Percentiles rank a stretch among this genome's conserved stretches.
Evolutionary conservation across 2,888 invertebrate genomes (phyloP).

Genomic region (Drosophila longiperda): DNA sequence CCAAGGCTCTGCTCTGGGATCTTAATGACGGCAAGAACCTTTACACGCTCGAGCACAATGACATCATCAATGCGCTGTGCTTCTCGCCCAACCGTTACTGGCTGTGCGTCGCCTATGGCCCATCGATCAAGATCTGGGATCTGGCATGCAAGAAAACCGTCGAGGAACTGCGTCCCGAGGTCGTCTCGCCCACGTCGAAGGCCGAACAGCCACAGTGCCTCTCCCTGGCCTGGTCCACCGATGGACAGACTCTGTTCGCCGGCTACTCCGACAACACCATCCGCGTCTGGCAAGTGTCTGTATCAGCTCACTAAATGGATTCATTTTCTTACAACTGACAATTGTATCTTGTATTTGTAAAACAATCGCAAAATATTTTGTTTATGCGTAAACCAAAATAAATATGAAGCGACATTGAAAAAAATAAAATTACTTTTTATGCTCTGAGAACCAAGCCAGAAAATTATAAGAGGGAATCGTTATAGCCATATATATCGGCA

Average conservation of each 20-base stretch:
- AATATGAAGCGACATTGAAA: conserved; percentile 47
- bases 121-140: conserved; percentile 99
- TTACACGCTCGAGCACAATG: conserved; percentile 99
- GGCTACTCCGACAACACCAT: conserved; percentile 99
- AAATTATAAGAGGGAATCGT: background rate
- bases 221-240: conserved; percentile 99
- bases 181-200: conserved; percentile 90
- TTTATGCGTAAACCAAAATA: conserved; percentile 50
- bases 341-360: conserved; percentile 28
- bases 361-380: conserved; percentile 58
- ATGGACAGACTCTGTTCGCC: conserved; percentile 99
- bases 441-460: background rate
- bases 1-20: conserved; percentile 99
- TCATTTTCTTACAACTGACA: conserved; percentile 41
- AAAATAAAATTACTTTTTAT: background rate
- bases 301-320: conserved; percentile 89
- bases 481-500: too few species aligned
- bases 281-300: conserved; percentile 99
- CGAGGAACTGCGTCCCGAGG: conserved; percentile 98
- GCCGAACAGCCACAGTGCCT: conserved; percentile 98
- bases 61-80: conserved; percentile 98
- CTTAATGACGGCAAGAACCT: conserved; percentile 99
- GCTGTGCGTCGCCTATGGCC: conserved; percentile 99
- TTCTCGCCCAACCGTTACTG: conserved; percentile 99
- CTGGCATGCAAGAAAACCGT: conserved; percentile 99